Percentiles rank a stretch among this genome's conserved stretches.
Conservation (phyloP, 2,113 vertebrate species). For the Falco punctatus region DNA sequence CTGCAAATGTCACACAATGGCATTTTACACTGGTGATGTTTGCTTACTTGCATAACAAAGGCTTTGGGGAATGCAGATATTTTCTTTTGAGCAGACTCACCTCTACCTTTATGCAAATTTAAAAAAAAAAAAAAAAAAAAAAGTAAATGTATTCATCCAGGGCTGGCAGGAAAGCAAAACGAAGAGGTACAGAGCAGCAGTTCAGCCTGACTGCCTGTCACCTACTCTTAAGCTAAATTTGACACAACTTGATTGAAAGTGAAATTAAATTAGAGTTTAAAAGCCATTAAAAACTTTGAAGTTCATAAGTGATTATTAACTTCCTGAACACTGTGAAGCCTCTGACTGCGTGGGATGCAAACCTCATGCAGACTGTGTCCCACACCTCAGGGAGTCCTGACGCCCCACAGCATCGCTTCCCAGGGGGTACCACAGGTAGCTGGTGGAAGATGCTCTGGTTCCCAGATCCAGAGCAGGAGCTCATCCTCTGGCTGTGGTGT, state of each 20-base stretch:
- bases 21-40: neutral
- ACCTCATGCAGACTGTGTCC: neutral
- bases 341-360: neutral
- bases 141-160: neutral
- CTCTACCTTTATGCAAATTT: neutral
- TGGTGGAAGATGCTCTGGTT: neutral
- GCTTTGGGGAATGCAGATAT: neutral
- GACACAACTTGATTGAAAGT: slow-evolving; percentile 24
- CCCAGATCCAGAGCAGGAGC: accelerated
- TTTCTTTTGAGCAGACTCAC: neutral
- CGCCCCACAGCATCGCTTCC: neutral
- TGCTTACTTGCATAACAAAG: slow-evolving; percentile 1
- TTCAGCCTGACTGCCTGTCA: neutral
- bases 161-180: neutral
- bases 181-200: neutral
- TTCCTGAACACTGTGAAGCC: neutral
- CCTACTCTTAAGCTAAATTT: slow-evolving; percentile 4
- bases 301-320: neutral
- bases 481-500: neutral
- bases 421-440: neutral
- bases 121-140: neutral
- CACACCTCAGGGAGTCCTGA: neutral
- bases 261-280: slow-evolving; percentile 35
- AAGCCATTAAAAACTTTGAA: neutral
- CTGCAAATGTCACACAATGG: neutral